Percentiles rank a stretch among this genome's conserved stretches.
These are phyloP conservation scores for Electrophaes corylata DNA, from an alignment of 2,888 invertebrate genomes.

Conservation along the genomic window DNA sequence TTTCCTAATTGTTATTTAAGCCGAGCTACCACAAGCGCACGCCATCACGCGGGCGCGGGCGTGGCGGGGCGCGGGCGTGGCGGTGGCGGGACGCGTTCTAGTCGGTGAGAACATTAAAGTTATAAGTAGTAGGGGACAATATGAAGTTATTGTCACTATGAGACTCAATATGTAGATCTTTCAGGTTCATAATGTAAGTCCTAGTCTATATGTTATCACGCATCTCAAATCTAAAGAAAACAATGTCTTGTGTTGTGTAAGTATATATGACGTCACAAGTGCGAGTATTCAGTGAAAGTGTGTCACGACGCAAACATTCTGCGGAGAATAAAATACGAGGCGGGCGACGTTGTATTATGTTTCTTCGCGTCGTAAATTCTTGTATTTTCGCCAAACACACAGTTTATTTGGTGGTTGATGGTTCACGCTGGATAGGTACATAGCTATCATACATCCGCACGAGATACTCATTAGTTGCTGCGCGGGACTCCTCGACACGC, in stretches of 20 bases:
- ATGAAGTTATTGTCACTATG: too few species aligned
- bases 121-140: too few species aligned
- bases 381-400: conserved; percentile 2
- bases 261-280: conserved; percentile 8
- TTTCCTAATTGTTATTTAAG: neutral
- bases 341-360: neutral
- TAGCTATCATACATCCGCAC: too few species aligned
- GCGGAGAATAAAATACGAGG: conserved; percentile 6
- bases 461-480: too few species aligned
- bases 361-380: neutral
- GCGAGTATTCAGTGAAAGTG: neutral
- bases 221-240: too few species aligned
- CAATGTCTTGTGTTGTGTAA: neutral
- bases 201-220: too few species aligned
- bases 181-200: too few species aligned
- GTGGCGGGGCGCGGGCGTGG: too few species aligned
- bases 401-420: neutral
- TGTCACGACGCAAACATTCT: conserved; percentile 8
- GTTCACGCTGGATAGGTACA: conserved; percentile 6
- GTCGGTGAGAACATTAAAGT: too few species aligned
- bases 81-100: too few species aligned
- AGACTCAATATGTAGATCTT: too few species aligned
- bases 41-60: too few species aligned
- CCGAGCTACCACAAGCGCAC: neutral
- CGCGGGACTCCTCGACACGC: neutral